Conservation (phyloP, 2,888 invertebrate genomes). For the Limnephilus marmoratus region DNA sequence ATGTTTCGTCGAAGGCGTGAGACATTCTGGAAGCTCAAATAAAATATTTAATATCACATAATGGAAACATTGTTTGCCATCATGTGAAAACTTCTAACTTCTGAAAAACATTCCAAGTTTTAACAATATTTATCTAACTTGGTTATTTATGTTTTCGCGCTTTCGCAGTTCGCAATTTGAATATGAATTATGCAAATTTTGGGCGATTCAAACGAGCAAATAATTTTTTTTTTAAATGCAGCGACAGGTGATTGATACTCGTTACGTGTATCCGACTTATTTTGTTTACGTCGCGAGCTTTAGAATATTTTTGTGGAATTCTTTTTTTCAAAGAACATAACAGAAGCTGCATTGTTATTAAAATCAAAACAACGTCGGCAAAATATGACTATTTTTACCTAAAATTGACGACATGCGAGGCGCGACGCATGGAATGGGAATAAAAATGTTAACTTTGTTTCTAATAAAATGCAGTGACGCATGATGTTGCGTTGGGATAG, state of each 20-base stretch:
- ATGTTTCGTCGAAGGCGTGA: neutral
- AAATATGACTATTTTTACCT: neutral
- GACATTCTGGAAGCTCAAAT: neutral
- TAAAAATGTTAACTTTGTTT: neutral
- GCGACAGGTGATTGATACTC: neutral
- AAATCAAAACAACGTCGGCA: neutral
- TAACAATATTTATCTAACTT: neutral
- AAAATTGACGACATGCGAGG: neutral
- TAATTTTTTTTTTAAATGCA: neutral
- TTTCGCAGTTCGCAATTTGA: neutral
- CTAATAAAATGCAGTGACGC: neutral
- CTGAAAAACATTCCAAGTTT: neutral
- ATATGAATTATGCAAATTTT: neutral
- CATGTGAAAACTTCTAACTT: neutral
- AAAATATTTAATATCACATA: neutral
- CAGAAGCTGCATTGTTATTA: neutral
- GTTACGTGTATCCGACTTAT: neutral
- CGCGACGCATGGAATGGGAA: neutral
- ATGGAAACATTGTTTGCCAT: neutral
- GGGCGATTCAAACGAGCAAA: neutral
- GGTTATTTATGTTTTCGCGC: neutral
- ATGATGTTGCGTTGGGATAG: too few species aligned
- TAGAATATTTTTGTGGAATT: neutral
- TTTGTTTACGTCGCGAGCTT: conserved; percentile 2
- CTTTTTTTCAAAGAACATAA: neutral